Evolutionary conservation across 2,797 vertebrate genomes (phyloP).

Genomic region (Phyllotis vaccarum): DNA sequence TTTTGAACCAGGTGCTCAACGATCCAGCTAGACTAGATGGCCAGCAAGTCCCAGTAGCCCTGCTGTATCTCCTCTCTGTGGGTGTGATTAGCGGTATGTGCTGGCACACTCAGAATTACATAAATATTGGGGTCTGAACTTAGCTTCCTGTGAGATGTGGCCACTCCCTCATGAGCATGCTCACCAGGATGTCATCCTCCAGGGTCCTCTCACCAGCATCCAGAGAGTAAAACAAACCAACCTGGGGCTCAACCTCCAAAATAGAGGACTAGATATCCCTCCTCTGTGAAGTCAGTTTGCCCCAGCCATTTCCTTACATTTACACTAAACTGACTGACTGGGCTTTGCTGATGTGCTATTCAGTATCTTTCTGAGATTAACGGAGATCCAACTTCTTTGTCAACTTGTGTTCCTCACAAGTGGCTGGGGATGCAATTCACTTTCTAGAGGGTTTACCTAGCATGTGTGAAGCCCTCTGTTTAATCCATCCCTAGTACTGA

Average conservation of each 20-base stretch:
- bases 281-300: too few species aligned
- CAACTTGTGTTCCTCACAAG: fast-evolving
- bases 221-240: fast-evolving
- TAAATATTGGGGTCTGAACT: neutral
- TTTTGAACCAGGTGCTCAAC: neutral
- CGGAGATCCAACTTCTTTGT: too few species aligned
- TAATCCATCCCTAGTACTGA: neutral
- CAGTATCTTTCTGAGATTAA: too few species aligned
- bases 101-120: neutral
- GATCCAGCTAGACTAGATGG: neutral
- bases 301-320: neutral
- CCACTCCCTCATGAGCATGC: too few species aligned
- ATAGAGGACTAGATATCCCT: neutral
- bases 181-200: neutral
- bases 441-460: neutral
- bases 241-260: neutral
- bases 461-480: neutral
- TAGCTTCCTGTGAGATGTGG: neutral
- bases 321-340: neutral
- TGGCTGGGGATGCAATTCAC: too few species aligned
- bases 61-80: neutral
- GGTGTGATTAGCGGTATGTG: neutral
- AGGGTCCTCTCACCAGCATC: neutral
- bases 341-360: neutral
- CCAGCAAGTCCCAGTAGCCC: too few species aligned